phyloP scores from a whole-genome alignment of 2,797 vertebrate species.

The Acanthopagrus latus region DNA sequence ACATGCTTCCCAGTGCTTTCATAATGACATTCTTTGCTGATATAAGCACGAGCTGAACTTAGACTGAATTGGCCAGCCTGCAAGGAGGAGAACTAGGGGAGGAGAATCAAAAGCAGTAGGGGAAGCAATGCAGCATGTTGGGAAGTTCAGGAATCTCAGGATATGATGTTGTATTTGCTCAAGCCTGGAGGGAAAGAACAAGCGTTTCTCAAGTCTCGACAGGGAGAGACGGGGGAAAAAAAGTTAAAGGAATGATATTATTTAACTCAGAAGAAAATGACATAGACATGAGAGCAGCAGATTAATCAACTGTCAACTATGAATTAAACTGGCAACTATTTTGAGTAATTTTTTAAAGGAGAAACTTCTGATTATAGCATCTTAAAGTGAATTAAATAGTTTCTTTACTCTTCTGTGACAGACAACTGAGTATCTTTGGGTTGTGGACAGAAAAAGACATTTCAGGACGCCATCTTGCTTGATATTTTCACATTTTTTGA shows the following conservation, averaged over 20 bases:
- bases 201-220: constrained; percentile 35
- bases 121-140: constrained; percentile 43
- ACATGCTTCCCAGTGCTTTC: constrained; percentile 19
- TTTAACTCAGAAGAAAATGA: constrained; percentile 19
- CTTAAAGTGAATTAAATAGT: no score
- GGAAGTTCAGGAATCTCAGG: constrained; percentile 72
- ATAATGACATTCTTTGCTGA: constrained; percentile 28
- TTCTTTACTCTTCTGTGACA: no score
- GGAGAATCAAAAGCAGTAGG: constrained; percentile 16
- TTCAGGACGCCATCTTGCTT: no score
- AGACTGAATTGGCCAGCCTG: constrained; percentile 10
- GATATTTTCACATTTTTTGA: no score
- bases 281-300: neutral
- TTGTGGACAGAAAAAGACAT: no score
- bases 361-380: no score
- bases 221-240: neutral
- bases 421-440: no score
- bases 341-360: no score
- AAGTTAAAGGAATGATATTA: neutral
- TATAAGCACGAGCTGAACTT: neutral
- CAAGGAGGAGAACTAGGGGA: constrained; percentile 21
- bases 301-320: no score
- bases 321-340: no score
- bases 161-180: constrained; percentile 67
- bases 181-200: constrained; percentile 44